Evolutionary conservation across 2,113 vertebrate genomes (phyloP).

Genomic region (Hippocampus mohnikei): DNA sequence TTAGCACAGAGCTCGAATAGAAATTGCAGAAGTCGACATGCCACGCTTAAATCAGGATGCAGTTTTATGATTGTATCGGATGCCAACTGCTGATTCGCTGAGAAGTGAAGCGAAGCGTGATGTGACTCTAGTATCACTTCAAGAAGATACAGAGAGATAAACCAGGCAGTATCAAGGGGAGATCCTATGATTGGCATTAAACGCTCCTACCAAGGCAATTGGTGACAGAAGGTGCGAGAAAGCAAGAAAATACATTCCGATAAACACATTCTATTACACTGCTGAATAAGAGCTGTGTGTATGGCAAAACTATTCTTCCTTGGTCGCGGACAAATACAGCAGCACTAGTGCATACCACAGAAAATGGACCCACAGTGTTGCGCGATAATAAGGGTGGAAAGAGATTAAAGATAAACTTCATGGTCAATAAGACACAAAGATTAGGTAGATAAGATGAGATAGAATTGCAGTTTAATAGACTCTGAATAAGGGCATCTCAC

Average conservation of each 20-base stretch:
- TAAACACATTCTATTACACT: constrained; percentile 70
- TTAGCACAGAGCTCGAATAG: constrained; percentile 75
- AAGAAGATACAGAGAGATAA: constrained; percentile 74
- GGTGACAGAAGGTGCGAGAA: constrained; percentile 57
- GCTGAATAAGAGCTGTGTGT: constrained; percentile 71
- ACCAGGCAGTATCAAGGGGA: constrained; percentile 68
- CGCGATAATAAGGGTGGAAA: constrained; percentile 69
- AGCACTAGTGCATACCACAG: constrained; percentile 45
- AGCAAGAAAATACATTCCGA: constrained; percentile 58
- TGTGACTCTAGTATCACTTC: constrained; percentile 69
- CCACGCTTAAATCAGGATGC: constrained; percentile 74
- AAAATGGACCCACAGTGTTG: constrained; percentile 70
- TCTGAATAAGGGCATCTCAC: constrained; percentile 68
- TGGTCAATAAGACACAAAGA: constrained; percentile 74
- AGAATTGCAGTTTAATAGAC: constrained; percentile 72
- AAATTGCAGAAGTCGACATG: constrained; percentile 59
- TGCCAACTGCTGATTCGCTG: constrained; percentile 66
- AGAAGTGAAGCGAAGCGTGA: constrained; percentile 65
- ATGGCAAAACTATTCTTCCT: constrained; percentile 68
- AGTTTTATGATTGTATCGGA: constrained; percentile 76
- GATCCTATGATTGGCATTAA: constrained; percentile 71
- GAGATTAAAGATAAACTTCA: constrained; percentile 73
- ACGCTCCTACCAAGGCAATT: constrained; percentile 65
- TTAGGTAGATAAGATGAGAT: constrained; percentile 73
- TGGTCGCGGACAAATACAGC: constrained; percentile 59